Conservation (phyloP, 92 coral and sea anemone genomes). For the Anthopleura xanthogrammica region DNA sequence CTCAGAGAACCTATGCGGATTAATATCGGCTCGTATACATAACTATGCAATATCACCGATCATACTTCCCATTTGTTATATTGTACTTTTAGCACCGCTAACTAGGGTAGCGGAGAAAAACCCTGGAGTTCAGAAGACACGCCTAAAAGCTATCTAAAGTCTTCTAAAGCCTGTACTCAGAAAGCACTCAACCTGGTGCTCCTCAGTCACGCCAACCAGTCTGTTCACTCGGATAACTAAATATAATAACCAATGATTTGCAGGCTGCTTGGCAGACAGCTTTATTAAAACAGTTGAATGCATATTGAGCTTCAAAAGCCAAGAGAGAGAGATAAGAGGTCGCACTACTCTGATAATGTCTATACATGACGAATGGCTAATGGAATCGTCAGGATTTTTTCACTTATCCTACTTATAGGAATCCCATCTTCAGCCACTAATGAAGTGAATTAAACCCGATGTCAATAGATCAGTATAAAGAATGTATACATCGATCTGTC, state of each 20-base stretch:
- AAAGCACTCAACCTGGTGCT: background rate
- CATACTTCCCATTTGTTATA: background rate
- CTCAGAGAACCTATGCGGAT: background rate
- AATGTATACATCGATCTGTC: background rate
- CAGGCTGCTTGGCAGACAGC: background rate
- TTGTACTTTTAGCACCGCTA: background rate
- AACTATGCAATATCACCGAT: background rate
- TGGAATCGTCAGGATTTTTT: conserved; percentile 5
- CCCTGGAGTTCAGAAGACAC: background rate
- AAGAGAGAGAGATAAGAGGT: background rate
- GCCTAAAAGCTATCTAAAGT: background rate
- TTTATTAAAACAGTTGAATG: background rate
- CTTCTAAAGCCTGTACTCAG: background rate
- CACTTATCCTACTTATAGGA: conserved; percentile 10
- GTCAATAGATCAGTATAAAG: background rate
- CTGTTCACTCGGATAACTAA: too few relatives aligned
- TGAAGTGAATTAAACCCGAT: conserved; percentile 10
- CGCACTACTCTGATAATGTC: background rate
- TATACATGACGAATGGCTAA: background rate
- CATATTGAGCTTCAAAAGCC: background rate
- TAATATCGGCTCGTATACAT: background rate
- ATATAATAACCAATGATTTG: too few relatives aligned
- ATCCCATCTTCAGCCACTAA: background rate
- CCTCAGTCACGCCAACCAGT: background rate
- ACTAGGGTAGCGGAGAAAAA: background rate